Base-by-base conservation (phyloP, 2,888 invertebrate species). In the Erebia ligea region DNA sequence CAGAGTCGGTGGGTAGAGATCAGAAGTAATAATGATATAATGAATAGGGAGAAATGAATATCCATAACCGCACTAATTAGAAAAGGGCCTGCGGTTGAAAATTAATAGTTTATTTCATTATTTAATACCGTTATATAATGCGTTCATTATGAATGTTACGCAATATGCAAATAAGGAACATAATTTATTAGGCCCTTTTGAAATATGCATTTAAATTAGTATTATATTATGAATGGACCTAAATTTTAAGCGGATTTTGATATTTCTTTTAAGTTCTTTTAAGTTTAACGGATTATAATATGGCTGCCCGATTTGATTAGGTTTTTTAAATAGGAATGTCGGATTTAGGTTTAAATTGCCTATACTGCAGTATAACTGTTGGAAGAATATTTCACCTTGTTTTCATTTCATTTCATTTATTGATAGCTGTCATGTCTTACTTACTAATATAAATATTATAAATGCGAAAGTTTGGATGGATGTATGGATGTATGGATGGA, bases 1-100 rank as follows among this genome's bases (percentile, higher is more conserved):
- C n/a, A n/a, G n/a, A n/a, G n/a, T n/a, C n/a, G n/a, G n/a, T n/a
- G n/a, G n/a, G n/a, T n/a, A n/a, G n/a, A n/a, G 34, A 34, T 34
- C 6, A 34, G 34, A 34, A 34, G 34, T 34, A 34, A 40, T 48
- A 62, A 45, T 13, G 19, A 21, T 45, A 61, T 13, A 21, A 21
- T 21, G 3, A 57, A 40, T 64, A 66, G 15, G 45, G 10, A 66
- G 19, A 56, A 42, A 54, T 42, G 17, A 56, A 19, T 57, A 34
- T 15, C n/a, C 66, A 66, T 66, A 57, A 66, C 56, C 56, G 45
- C 56, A 45, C 15, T 57, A 66, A 66, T 56, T 66, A 66, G 57
- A 57, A 66, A 66, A 52, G 45, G 54, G 52, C 57, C 66, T 66
- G 66, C 56, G 66, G 66, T 62, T 62, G 48, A 68, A 62, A 56